phyloP scores from a whole-genome alignment of 2,888 invertebrate species.

The Ferdinandea cuprea region DNA sequence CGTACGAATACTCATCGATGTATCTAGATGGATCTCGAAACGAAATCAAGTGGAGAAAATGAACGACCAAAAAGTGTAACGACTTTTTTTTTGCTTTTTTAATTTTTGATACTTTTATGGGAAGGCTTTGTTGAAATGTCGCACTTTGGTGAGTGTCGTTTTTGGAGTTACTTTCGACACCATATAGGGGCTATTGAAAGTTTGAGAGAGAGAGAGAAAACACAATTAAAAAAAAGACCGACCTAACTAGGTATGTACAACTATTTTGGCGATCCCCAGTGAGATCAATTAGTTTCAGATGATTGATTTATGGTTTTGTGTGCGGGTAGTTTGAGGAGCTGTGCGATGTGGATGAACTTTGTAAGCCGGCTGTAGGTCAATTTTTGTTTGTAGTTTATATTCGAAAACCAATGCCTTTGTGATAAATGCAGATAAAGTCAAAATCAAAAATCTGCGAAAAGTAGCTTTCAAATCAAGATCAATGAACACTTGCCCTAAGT shows the following conservation, averaged over 20 bases:
- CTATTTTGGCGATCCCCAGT: conserved; percentile 4
- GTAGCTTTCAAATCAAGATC: too few relatives aligned
- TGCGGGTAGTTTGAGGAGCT: not conserved
- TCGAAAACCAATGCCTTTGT: not conserved
- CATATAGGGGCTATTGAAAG: conserved; percentile 52
- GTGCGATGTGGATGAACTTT: conserved; percentile 13
- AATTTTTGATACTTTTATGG: conserved; percentile 12
- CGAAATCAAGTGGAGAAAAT: conserved; percentile 42
- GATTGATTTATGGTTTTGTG: conserved; percentile 45
- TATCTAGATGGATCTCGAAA: conserved; percentile 72
- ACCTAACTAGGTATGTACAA: not conserved
- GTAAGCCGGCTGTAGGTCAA: not conserved
- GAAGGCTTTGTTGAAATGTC: conserved; percentile 47
- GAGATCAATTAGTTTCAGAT: conserved; percentile 56
- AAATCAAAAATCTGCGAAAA: too few relatives aligned
- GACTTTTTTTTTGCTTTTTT: not conserved
- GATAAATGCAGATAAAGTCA: too few relatives aligned
- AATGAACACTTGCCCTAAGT: too few relatives aligned
- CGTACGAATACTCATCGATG: conserved; percentile 34
- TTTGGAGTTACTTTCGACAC: conserved; percentile 45
- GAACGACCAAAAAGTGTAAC: conserved; percentile 1
- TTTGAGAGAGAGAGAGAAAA: not conserved
- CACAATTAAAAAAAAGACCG: not conserved
- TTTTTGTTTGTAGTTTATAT: too few relatives aligned
- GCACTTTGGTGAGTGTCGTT: conserved; percentile 1